phyloP scores from a whole-genome alignment of 2,888 invertebrate genomes.

The Agrotis exclamationis region DNA sequence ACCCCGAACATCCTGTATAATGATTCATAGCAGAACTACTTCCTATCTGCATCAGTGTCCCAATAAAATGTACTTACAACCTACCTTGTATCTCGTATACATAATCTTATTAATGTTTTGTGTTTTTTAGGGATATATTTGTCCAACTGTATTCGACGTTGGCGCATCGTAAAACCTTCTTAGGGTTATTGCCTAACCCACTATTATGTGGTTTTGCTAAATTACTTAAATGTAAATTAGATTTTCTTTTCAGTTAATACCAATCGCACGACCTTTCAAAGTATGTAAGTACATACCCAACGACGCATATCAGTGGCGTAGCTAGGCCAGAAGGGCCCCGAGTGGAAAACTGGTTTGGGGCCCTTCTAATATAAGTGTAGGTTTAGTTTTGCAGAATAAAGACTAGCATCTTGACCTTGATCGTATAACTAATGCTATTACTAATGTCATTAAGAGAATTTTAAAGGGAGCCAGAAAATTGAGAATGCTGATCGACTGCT shows the following conservation, averaged over 20 bases:
- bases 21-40: too few species aligned
- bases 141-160: neutral
- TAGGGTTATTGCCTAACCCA: conserved; percentile 61
- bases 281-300: too few species aligned
- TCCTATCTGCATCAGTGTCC: too few species aligned
- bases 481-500: too few species aligned
- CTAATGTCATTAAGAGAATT: too few species aligned
- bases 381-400: too few species aligned
- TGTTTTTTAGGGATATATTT: neutral
- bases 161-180: neutral
- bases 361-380: too few species aligned
- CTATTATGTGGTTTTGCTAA: conserved; percentile 78
- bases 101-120: neutral
- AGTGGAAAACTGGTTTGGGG: neutral
- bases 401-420: too few species aligned
- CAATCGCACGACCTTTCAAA: conserved; percentile 49
- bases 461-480: too few species aligned
- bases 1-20: too few species aligned
- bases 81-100: neutral
- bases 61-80: too few species aligned
- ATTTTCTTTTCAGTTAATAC: conserved; percentile 48
- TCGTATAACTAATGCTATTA: too few species aligned
- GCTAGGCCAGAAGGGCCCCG: neutral
- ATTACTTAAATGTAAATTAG: conserved; percentile 62
- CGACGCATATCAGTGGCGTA: conserved; percentile 1